phyloP scores from a whole-genome alignment of 2,797 vertebrate genomes.

The Chelonia mydas region DNA sequence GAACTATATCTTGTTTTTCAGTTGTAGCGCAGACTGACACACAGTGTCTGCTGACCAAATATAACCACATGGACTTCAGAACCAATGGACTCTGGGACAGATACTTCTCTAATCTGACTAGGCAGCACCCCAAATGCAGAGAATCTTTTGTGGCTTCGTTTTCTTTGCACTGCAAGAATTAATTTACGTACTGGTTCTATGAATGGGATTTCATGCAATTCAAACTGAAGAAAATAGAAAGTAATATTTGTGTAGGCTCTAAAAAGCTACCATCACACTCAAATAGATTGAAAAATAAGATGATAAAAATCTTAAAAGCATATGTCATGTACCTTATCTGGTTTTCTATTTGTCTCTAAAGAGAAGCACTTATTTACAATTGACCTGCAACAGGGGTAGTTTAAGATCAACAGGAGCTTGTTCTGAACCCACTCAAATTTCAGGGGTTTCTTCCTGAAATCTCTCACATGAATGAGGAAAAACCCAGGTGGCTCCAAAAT shows the following conservation, averaged over 20 bases:
- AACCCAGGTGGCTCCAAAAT: background rate
- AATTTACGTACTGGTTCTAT: background rate
- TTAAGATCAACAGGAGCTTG: background rate
- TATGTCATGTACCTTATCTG: background rate
- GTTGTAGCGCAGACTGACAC: background rate
- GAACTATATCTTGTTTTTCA: conserved; percentile 1
- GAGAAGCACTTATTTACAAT: background rate
- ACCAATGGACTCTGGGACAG: background rate
- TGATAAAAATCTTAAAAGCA: background rate
- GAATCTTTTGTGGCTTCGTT: background rate
- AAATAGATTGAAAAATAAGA: background rate
- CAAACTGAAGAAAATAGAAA: background rate
- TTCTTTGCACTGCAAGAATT: background rate
- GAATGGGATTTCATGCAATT: background rate
- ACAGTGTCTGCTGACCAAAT: background rate
- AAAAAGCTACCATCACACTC: background rate
- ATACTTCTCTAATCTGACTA: background rate
- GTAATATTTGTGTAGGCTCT: rapidly evolving
- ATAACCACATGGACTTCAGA: rapidly evolving
- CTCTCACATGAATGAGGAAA: background rate
- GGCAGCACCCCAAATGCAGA: background rate
- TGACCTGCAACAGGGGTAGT: background rate
- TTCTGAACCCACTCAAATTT: background rate
- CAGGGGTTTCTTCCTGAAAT: background rate
- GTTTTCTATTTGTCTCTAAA: background rate